These are phyloP conservation scores for Tolypeutes matacus DNA, from an alignment of 2,797 vertebrate genomes.

Conservation along the genomic window DNA sequence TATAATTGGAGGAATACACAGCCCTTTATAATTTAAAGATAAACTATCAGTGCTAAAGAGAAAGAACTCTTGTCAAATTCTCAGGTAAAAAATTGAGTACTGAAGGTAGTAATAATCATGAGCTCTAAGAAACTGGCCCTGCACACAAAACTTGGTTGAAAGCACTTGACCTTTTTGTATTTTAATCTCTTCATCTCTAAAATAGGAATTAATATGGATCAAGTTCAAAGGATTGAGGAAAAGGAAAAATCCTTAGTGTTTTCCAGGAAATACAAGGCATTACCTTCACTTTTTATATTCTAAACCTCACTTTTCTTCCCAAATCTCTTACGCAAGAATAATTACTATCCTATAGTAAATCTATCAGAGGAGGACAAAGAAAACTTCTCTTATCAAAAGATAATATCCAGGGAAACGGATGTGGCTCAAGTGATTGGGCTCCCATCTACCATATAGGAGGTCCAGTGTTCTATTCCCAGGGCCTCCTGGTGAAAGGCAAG, in stretches of 20 bases:
- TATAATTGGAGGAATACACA: not conserved
- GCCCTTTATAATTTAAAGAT: slow-evolving; percentile 35
- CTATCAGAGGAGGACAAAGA: not conserved
- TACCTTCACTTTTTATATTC: slow-evolving; percentile 47
- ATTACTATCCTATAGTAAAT: not conserved
- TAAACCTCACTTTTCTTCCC: not conserved
- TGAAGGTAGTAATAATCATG: slow-evolving; percentile 17
- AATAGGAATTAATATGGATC: not conserved
- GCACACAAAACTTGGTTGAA: not conserved
- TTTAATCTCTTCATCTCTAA: slow-evolving; percentile 40
- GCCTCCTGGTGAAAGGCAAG: no score
- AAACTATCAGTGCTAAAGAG: slow-evolving; percentile 47
- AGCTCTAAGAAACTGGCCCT: slow-evolving; percentile 13
- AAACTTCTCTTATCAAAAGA: slow-evolving; percentile 22
- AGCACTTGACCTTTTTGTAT: slow-evolving; percentile 37
- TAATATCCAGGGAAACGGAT: not conserved
- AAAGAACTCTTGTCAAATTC: not conserved
- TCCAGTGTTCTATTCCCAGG: no score
- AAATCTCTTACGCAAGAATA: slow-evolving; percentile 6
- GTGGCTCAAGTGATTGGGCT: no score
- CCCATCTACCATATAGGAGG: no score
- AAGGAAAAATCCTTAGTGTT: not conserved
- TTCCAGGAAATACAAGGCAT: slow-evolving; percentile 43
- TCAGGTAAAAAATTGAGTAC: not conserved
- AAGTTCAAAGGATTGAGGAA: not conserved